Evolutionary conservation across 2,797 vertebrate genomes (phyloP).

Genomic region (Phrynocephalus guinanensis): DNA sequence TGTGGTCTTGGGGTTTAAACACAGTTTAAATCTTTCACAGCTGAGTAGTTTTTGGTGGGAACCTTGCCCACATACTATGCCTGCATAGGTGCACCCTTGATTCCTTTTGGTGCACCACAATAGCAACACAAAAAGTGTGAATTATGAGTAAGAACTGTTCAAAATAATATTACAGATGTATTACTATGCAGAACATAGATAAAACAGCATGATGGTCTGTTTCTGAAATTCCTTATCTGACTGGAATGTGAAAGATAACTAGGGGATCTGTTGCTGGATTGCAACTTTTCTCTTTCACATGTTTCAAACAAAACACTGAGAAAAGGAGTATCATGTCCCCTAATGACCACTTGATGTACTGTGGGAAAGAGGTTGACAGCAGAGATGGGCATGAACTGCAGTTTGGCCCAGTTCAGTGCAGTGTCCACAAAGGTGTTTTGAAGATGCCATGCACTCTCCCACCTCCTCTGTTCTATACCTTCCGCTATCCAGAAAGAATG

Average conservation of each 20-base stretch:
- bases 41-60: no score
- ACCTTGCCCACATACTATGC: no score
- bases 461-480: no score
- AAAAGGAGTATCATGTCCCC: neutral
- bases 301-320: neutral
- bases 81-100: no score
- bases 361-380: neutral
- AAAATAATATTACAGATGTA: neutral
- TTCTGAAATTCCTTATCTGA: neutral
- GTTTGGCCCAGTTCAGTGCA: no score
- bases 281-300: neutral
- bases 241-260: neutral
- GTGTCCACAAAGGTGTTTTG: no score
- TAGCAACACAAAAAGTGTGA: neutral
- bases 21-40: no score
- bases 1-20: no score
- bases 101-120: no score
- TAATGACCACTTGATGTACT: neutral
- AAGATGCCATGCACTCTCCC: no score
- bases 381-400: no score
- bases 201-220: neutral
- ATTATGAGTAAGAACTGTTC: neutral
- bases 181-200: neutral
- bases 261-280: neutral
- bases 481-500: no score